A percentile compares a stretch with the other conserved stretches of the same genome.
Evolutionary conservation across 2,888 invertebrate species (phyloP).

Genomic region (Aspidiotus destructor): DNA sequence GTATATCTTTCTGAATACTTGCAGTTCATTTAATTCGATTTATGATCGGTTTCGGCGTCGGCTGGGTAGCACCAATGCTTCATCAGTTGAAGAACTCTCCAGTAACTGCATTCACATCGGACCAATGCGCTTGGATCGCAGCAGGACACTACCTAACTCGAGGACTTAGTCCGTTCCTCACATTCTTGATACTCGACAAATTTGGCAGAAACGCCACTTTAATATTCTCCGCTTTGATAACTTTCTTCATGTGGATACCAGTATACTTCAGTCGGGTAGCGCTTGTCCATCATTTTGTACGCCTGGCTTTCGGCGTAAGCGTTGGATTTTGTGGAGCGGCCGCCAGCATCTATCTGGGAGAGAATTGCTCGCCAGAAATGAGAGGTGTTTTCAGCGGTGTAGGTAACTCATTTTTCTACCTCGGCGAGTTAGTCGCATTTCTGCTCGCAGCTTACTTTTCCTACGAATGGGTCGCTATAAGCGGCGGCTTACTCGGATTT

Average conservation of each 20-base stretch:
- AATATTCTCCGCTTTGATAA: neutral
- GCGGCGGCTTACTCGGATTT: neutral
- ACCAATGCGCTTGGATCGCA: conserved; percentile 19
- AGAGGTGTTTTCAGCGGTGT: conserved; percentile 1
- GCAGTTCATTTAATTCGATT: no score
- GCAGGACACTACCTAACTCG: conserved; percentile 17
- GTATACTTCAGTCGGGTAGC: neutral
- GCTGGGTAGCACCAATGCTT: conserved; percentile 14
- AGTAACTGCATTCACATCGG: neutral
- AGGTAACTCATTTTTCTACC: neutral
- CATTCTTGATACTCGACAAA: neutral
- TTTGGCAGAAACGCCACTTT: conserved; percentile 13
- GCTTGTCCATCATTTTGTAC: conserved; percentile 32
- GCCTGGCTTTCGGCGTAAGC: conserved; percentile 36
- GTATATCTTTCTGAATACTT: no score
- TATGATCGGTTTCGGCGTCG: neutral
- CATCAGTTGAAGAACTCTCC: conserved; percentile 1
- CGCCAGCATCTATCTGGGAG: conserved; percentile 36
- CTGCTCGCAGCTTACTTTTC: conserved; percentile 35
- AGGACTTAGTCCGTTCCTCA: neutral
- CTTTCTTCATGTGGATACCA: neutral
- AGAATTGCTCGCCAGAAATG: conserved; percentile 21
- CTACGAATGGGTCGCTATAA: conserved; percentile 30
- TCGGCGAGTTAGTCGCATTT: conserved; percentile 36
- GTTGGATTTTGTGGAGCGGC: conserved; percentile 37